phyloP scores from a whole-genome alignment of 2,888 invertebrate genomes.

The Drosophila buzzatii region DNA sequence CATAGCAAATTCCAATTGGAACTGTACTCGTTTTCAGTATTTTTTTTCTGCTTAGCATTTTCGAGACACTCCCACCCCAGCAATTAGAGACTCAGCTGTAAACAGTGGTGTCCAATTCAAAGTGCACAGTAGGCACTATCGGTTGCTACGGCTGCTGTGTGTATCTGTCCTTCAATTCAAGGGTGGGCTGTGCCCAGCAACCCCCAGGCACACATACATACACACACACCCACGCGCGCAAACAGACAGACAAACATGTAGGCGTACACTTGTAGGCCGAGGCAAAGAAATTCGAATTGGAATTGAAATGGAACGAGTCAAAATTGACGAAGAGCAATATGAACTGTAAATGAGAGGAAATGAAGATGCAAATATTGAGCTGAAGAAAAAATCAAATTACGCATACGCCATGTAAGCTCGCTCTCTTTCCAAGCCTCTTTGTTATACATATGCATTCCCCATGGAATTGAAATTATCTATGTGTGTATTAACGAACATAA shows the following conservation, averaged over 20 bases:
- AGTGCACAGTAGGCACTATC: constrained; percentile 15
- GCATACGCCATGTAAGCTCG: constrained; percentile 55
- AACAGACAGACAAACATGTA: neutral
- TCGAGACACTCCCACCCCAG: constrained; percentile 12
- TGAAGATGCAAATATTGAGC: constrained; percentile 29
- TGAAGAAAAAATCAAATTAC: constrained; percentile 37
- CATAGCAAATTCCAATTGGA: constrained; percentile 52
- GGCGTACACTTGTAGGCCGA: constrained; percentile 29
- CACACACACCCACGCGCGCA: neutral
- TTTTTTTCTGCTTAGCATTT: constrained; percentile 4
- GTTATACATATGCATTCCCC: neutral
- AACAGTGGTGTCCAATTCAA: constrained; percentile 39
- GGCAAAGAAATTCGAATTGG: constrained; percentile 48
- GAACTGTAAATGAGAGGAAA: constrained; percentile 15
- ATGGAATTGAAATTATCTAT: neutral
- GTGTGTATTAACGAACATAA: neutral
- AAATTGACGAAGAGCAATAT: constrained; percentile 2
- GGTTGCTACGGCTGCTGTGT: constrained; percentile 42
- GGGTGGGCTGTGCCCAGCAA: constrained; percentile 47
- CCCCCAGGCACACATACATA: constrained; percentile 32
- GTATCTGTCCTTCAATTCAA: constrained; percentile 50
- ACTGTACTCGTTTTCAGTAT: constrained; percentile 53
- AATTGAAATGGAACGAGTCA: constrained; percentile 34
- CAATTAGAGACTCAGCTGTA: constrained; percentile 8
- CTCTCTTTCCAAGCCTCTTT: neutral